A percentile compares a stretch with the other conserved stretches of the same genome.
Conservation (phyloP, 30 jellyfish, hydroid and myxozoan species). For the Turritopsis dohrnii region DNA sequence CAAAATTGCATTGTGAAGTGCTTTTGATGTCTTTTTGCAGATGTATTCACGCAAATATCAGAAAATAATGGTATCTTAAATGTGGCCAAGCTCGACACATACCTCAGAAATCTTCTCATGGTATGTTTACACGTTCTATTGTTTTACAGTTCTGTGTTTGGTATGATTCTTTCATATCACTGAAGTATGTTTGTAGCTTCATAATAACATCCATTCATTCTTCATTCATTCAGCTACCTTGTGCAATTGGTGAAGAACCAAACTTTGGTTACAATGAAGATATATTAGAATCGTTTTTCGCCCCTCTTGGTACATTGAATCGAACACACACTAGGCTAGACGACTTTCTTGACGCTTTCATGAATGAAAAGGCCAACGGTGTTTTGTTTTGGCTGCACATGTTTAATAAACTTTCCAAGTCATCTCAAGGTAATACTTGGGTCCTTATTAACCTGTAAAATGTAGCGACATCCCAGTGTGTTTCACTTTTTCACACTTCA, state of each 20-base stretch:
- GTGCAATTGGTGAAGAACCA: conserved; percentile 97
- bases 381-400: conserved; percentile 78
- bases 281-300: conserved; percentile 60
- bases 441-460: too few species aligned
- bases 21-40: conserved; percentile 27
- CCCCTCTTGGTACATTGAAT: conserved; percentile 73
- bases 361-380: conserved; percentile 73
- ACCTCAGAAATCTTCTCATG: conserved; percentile 55
- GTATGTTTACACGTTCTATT: conserved; percentile 49
- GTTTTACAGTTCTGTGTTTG: not conserved
- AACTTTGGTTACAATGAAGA: conserved; percentile 66
- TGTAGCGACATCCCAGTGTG: too few species aligned
- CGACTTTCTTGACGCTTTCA: conserved; percentile 62
- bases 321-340: conserved; percentile 58
- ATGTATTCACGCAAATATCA: conserved; percentile 74
- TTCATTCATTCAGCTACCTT: conserved; percentile 82
- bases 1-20: not conserved
- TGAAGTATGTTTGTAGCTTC: not conserved
- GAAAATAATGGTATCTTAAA: conserved; percentile 61
- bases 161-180: not conserved
- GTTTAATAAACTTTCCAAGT: conserved; percentile 64
- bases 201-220: not conserved
- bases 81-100: conserved; percentile 51
- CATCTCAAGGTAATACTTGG: conserved; percentile 56
- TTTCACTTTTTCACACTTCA: too few species aligned